phyloP scores from a whole-genome alignment of 2,797 vertebrate species.

The Protonibea diacanthus region DNA sequence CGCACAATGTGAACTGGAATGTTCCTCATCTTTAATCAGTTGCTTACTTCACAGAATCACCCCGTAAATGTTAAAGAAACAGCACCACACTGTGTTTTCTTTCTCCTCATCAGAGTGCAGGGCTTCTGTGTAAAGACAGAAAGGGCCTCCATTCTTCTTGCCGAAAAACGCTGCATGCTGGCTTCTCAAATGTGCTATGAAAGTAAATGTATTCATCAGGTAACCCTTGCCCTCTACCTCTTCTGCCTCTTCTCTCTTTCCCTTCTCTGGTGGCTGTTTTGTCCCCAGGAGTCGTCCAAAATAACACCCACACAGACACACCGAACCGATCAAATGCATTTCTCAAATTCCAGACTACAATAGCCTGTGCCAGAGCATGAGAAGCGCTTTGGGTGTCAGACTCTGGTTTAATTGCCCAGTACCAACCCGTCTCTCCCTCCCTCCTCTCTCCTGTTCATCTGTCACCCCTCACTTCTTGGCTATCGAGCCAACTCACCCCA shows the following conservation, averaged over 20 bases:
- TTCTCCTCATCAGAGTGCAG: conserved; percentile 5
- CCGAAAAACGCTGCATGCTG: conserved; percentile 15
- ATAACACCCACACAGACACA: conserved; percentile 66
- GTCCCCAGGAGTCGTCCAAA: conserved; percentile 66
- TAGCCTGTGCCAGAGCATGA: conserved; percentile 71
- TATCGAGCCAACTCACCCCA: conserved; percentile 60
- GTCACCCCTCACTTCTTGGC: conserved; percentile 59
- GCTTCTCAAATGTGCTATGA: conserved; percentile 27
- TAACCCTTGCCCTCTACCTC: conserved; percentile 44
- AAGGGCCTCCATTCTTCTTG: background rate
- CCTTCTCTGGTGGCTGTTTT: conserved; percentile 67
- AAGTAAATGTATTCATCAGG: conserved; percentile 44
- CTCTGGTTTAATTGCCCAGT: conserved; percentile 68
- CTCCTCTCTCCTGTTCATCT: conserved; percentile 57
- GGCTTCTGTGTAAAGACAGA: background rate
- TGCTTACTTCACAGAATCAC: conserved; percentile 1
- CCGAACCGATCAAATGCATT: conserved; percentile 81
- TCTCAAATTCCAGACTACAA: conserved; percentile 80
- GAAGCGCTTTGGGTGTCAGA: conserved; percentile 73
- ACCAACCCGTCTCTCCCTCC: conserved; percentile 9
- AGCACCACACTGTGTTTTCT: background rate
- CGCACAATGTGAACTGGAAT: conserved; percentile 57
- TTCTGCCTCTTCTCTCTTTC: conserved; percentile 34
- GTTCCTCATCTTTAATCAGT: conserved; percentile 31
- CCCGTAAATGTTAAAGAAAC: conserved; percentile 1